A percentile compares a stretch with the other conserved stretches of the same genome.
phyloP scores from a whole-genome alignment of 1,140 invertebrate species.

The Coptotermes formosanus region DNA sequence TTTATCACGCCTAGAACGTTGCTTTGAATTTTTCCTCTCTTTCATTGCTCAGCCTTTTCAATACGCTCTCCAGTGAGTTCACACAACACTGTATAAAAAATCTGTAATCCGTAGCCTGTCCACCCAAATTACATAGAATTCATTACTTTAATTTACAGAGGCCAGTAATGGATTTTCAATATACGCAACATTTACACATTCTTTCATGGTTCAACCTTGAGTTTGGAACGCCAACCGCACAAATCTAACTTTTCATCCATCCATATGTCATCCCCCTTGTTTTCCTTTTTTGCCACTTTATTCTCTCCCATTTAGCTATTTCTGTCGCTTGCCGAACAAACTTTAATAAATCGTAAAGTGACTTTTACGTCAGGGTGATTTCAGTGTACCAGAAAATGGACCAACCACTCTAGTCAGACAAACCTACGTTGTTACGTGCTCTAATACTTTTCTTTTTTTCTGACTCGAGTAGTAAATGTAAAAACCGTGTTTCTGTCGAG shows the following conservation, averaged over 20 bases:
- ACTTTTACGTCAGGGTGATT: neutral
- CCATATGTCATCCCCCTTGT: neutral
- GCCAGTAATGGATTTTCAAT: neutral
- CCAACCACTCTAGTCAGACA: neutral
- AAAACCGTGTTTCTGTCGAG: neutral
- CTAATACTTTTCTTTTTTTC: too few species aligned
- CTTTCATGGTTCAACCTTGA: neutral
- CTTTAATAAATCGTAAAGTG: neutral
- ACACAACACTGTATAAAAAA: neutral
- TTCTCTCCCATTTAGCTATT: neutral
- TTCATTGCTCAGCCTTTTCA: neutral
- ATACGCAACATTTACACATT: neutral
- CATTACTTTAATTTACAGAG: neutral
- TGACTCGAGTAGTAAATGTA: conserved; percentile 1
- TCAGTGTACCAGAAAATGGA: too few species aligned
- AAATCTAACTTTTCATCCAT: too few species aligned
- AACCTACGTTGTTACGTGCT: too few species aligned
- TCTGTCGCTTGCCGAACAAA: neutral
- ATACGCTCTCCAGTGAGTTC: neutral
- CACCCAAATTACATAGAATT: neutral
- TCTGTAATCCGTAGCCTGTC: neutral
- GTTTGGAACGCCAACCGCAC: too few species aligned
- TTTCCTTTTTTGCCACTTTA: neutral
- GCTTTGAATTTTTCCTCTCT: neutral
- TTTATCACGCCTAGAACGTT: too few species aligned